Evolutionary conservation across 2,797 vertebrate genomes (phyloP), one percentile per base, ranked within the genome.

Genomic region (Apogon talboti): DNA sequence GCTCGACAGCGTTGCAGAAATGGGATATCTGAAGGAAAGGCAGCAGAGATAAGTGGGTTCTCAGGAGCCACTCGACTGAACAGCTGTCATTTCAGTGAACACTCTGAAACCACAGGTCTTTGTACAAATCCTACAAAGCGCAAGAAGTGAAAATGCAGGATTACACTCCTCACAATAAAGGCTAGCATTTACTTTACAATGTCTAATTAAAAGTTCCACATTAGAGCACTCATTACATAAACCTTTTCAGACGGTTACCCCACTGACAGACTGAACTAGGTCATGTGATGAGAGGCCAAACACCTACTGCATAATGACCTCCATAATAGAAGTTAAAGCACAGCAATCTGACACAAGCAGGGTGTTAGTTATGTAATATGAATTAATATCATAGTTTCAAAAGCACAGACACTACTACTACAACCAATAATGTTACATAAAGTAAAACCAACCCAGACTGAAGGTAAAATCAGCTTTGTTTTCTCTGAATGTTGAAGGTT

Each of bases 71-170:
- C 54, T 66, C 12, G 3, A 11, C 56, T 62, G 21, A 61, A 48
- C 55, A 74, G 66, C 38, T 66, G 76, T 66, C 41, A 30, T 3
- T 47, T 47, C 56, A 67, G 49, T 7, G 7, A 1, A 6, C 2
- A 2, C 24, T 24, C 35, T 5, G 38, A 46, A 44, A 40, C 50
- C 46, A 19, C 21, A 3, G 15, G n/a, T 18, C 11, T 42, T 46
- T 57, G 12, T 38, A 1, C 12, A 9, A 48, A 44, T 9, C 50
- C 18, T 35, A 30, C 51, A 60, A 15, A 64, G 33, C 54, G 52
- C 2, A 55, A 37, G 54, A 30, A 45, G 11, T 53, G 14, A n/a
- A 15, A 15, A 10, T 10, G 47, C 41, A 11, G 47, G 44, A 7
- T 38, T 21, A 55, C 13, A 56, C 44, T 28, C 24, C 3, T 49